Base-by-base conservation (phyloP, 2,113 vertebrate genomes). In the Esox niger region DNA sequence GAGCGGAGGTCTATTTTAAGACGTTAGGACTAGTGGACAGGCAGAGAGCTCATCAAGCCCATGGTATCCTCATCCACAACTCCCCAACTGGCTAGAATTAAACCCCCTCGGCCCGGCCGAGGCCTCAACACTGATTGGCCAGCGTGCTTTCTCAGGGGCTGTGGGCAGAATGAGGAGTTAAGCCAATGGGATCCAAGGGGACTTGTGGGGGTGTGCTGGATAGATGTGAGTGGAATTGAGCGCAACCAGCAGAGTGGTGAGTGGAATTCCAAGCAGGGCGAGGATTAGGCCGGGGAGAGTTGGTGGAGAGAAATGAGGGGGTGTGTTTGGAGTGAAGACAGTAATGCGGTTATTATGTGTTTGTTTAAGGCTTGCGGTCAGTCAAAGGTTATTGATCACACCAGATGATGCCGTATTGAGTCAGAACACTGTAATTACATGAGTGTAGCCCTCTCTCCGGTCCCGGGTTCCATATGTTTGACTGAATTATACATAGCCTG, bases 251-350 rank as follows among this genome's bases (percentile, higher is more conserved):
- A 30, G 4, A 52, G 6, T 32, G 29, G 58, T 75, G 79, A 84
- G 65, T 64, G 66, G 73, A 84, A 83, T 73, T 61, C 56, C 2
- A 58, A 81, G 71, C 49, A 29, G 68, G 25, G 15, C 11, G 17
- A 20, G 8, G 23, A 35, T 15, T 11, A 26, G 23, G 26, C 38
- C 1, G 17, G 11, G 26, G 54, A 54, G 63, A 29, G 47, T 5
- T 47, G 64, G 54, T 76, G 74, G 55, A 27, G 3, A 7, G 23
- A 57, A 27, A 27, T 26, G 15, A 6, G 29, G 46, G 49, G 46
- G 47, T 23, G 2, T n/a, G n/a, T 43, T 43, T 43, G 38, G 15
- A 32, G 63, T 15, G 20, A 58, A 56, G 62, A 31, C 75, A 56
- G 33, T 60, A 64, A n/a, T n/a, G n/a, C n/a, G n/a, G 58, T 69